Evolutionary conservation across 2,797 vertebrate species (phyloP), one percentile per base, ranked within the genome.

Genomic region (Diceros bicornis): DNA sequence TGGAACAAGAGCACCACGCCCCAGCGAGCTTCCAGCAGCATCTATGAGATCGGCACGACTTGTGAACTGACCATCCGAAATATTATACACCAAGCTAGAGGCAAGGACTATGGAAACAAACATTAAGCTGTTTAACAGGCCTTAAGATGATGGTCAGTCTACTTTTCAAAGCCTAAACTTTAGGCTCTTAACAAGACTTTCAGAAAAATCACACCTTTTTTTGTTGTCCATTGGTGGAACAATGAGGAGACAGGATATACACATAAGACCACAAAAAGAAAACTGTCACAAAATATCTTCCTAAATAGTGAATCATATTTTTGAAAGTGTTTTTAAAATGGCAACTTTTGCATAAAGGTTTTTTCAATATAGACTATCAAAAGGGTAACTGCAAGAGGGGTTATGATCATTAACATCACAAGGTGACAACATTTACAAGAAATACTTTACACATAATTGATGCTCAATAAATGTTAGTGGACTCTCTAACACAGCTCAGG

Each of bases 21-120:
- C 99, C 14, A 99, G 98, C 1, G 99, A 99, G 97, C 99, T 99
- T 96, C 99, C 99, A 18, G 99, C 99, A 96, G 99, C 99, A 94
- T 99, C 99, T n/a, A 99, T 99, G 98, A 99, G 99, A 98, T 99
- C 99, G 0, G 99, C 99, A 4, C 99, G 99, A 98, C 99, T 99
- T 84, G 99, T 99, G 98, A 99, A 99, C 98, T 99, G 99, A 95
- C 99, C 99, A 0, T 99, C 99, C 9, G 99, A 99, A 96, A 99
- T 98, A 93, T 99, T 99, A 97, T 99, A 99, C 90, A 99, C 99
- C 98, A 99, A 98, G 97, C 99, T 99, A 52, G 99, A 99, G 62
- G 99, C 99, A 68, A 99, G 99, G 97, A 99, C 99, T 99, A 94
- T 57, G 69, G 4, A 98, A 91, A 93, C 66, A 89, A 95, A 97